Percentiles rank a stretch among this genome's conserved stretches.
Evolutionary conservation across 2,113 vertebrate genomes (phyloP).

Genomic region (Alligator mississippiensis): DNA sequence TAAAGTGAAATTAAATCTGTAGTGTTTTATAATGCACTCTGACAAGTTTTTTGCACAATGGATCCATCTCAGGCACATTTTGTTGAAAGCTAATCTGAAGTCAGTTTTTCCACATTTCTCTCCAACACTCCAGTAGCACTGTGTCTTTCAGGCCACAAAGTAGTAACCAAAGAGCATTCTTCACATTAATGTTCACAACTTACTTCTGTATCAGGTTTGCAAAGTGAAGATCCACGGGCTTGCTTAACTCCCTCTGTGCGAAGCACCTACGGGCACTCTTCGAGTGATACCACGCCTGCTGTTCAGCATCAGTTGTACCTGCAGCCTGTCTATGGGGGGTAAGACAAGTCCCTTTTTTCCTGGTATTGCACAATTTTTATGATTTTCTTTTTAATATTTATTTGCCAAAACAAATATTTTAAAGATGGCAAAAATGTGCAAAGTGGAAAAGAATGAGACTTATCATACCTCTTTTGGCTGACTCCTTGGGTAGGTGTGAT

Average conservation of each 20-base stretch:
- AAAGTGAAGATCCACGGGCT: not conserved
- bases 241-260: not conserved
- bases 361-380: not conserved
- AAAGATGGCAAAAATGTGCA: not conserved
- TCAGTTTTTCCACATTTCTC: not conserved
- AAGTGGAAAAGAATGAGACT: not conserved
- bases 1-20: constrained; percentile 13
- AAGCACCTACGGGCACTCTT: not conserved
- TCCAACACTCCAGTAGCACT: not conserved
- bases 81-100: not conserved
- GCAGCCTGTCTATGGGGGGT: not conserved
- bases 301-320: not conserved
- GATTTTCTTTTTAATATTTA: not conserved
- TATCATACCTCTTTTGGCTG: not conserved
- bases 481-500: not conserved
- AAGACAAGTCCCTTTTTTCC: not conserved
- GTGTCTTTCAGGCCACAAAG: not conserved
- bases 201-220: not conserved
- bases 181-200: not conserved
- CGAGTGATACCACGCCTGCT: not conserved
- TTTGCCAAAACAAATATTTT: not conserved
- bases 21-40: not conserved
- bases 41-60: not conserved
- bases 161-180: not conserved
- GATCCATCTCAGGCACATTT: constrained; percentile 32